Base-by-base conservation (phyloP, 2,113 vertebrate species). In the Rhabdornis inornatus region DNA sequence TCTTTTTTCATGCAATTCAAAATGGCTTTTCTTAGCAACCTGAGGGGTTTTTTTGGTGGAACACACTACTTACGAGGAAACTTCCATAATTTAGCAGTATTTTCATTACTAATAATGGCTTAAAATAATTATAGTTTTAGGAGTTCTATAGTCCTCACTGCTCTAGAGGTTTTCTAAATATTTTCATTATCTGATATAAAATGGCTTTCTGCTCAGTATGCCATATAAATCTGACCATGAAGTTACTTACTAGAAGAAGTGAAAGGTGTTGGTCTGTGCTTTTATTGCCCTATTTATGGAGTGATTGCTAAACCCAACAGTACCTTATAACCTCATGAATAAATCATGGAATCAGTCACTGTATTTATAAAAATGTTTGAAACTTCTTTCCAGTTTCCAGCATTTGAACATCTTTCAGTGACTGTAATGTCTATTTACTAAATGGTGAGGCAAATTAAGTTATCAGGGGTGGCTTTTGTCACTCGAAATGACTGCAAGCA, bases 211-310 rank as follows among this genome's bases (percentile, higher is more conserved):
- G 98, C 97, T 97, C 97, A 98, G 92, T 95, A 97, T 88, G 96
- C 96, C 97, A 95, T 96, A 96, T 52, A 98, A 97, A 97, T 95
- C 95, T 98, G 97, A 97, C 97, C 97, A 97, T 97, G 95, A 97
- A 96, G 96, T 96, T 97, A 96, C 95, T 98, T 97, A 93, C 65
- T 95, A 90, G 80, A 72, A 55, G 96, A 83, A 95, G 87, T 96
- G 84, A 96, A 96, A 96, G 94, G 94, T 97, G 94, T 96, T 97
- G 97, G 95, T 97, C 97, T 98, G 94, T 98, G 97, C 98, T 98
- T 98, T 98, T 98, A 98, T 98, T 97, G 92, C 97, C 96, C 96
- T 97, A 97, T 97, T 98, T 97, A 96, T 97, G 92, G 85, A 96
- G 95, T 83, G 79, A 98, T 97, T 97, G 92, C 88, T 96, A 97